phyloP scores from a whole-genome alignment of 2,113 vertebrate genomes.

The Nyctereutes procyonoides region DNA sequence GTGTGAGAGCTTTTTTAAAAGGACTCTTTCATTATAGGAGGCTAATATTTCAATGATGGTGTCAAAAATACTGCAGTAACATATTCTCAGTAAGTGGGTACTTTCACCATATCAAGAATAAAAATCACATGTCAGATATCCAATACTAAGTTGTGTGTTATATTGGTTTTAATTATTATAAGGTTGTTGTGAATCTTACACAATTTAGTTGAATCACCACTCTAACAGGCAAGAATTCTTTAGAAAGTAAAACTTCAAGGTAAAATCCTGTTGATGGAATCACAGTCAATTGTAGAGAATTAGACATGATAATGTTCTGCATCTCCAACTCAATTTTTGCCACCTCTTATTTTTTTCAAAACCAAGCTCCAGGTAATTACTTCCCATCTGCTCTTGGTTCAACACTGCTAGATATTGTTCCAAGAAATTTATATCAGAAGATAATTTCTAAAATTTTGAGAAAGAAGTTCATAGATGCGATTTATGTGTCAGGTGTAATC shows the following conservation, averaged over 20 bases:
- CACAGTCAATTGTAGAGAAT: not conserved
- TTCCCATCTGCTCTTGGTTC: not conserved
- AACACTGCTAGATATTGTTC: not conserved
- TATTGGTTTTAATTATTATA: conserved; percentile 20
- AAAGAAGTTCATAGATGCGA: not conserved
- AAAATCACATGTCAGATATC: not conserved
- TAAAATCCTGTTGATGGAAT: not conserved
- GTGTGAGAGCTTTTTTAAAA: conserved; percentile 39
- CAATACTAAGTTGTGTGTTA: not conserved
- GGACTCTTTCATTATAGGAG: conserved; percentile 40
- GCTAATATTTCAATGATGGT: conserved; percentile 62
- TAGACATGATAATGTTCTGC: not conserved
- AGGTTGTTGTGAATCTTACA: not conserved
- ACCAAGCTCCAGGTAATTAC: not conserved
- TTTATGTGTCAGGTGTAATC: not conserved
- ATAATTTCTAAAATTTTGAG: conserved; percentile 23
- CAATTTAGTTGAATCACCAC: not conserved
- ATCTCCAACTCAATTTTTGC: not conserved
- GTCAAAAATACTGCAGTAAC: conserved; percentile 27
- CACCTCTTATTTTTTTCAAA: not conserved
- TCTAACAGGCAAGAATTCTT: not conserved
- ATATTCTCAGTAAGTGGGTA: not conserved
- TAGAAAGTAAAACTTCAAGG: conserved; percentile 32
- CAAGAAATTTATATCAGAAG: conserved; percentile 26
- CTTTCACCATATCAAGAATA: not conserved